Conservation (phyloP, 2,888 invertebrate genomes). For the Arrhopalites spinosus region DNA sequence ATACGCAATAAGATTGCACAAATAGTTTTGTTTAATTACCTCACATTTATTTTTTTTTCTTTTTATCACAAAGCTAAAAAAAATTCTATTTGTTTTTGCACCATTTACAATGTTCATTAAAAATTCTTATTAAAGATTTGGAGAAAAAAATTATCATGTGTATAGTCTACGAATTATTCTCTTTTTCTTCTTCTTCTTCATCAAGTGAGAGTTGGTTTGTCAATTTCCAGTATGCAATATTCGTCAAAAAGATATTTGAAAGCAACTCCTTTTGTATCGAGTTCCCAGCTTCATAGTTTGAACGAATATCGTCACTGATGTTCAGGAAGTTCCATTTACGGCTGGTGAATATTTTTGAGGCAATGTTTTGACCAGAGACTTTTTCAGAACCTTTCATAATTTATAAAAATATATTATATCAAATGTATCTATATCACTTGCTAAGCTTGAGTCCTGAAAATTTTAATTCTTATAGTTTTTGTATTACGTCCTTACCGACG, state of each 20-base stretch:
- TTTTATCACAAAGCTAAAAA: too few relatives aligned
- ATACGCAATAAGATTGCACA: not conserved
- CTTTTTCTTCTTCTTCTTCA: too few relatives aligned
- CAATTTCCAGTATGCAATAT: conserved; percentile 52
- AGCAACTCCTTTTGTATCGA: conserved; percentile 41
- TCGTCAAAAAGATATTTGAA: conserved; percentile 46
- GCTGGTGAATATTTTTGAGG: conserved; percentile 40
- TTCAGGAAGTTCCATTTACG: not conserved
- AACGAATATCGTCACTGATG: conserved; percentile 15
- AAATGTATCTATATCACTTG: not conserved
- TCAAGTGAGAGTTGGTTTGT: conserved; percentile 41
- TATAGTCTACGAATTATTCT: too few relatives aligned
- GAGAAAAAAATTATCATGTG: too few relatives aligned
- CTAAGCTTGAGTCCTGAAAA: not conserved
- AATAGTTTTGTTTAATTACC: too few relatives aligned
- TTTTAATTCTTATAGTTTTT: not conserved
- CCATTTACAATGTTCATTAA: too few relatives aligned
- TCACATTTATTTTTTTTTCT: too few relatives aligned
- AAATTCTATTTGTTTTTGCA: too few relatives aligned
- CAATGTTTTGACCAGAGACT: conserved; percentile 50
- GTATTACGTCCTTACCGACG: conserved; percentile 43
- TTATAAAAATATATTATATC: conserved; percentile 6
- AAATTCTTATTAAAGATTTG: too few relatives aligned
- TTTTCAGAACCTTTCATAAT: conserved; percentile 44
- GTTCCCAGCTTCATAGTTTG: conserved; percentile 32